Percentiles rank a stretch among this genome's conserved stretches.
Conservation (phyloP, 1,140 invertebrate species). For the Eriosoma lanigerum region DNA sequence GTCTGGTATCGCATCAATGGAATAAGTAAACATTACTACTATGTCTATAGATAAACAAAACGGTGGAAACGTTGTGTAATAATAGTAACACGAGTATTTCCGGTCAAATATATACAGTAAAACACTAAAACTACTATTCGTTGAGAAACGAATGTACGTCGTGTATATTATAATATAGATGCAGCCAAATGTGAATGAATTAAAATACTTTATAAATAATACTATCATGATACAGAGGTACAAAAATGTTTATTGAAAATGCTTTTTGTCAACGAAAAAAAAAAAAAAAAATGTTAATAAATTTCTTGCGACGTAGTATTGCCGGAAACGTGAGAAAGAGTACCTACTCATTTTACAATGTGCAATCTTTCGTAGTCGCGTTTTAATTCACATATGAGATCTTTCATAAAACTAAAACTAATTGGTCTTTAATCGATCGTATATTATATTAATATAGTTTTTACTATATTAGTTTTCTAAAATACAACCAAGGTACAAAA, state of each 20-base stretch:
- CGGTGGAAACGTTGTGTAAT: not conserved
- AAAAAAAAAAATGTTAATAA: no score
- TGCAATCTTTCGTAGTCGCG: no score
- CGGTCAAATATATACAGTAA: constrained; percentile 20
- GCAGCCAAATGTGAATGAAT: no score
- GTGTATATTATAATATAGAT: not conserved
- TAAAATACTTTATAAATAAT: not conserved
- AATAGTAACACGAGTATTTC: constrained; percentile 26
- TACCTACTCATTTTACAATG: no score
- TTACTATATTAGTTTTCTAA: no score
- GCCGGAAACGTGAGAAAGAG: not conserved
- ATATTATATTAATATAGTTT: no score
- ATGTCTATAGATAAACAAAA: not conserved
- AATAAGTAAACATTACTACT: constrained; percentile 17
- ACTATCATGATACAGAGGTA: not conserved
- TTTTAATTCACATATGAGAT: no score
- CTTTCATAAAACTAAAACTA: no score
- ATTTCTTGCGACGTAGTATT: no score
- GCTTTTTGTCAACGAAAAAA: constrained; percentile 7
- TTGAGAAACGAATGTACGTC: not conserved
- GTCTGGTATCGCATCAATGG: constrained; percentile 2
- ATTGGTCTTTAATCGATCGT: no score
- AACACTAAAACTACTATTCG: not conserved
- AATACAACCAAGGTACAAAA: no score
- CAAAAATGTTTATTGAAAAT: not conserved